Evolutionary conservation across 1,140 invertebrate species (phyloP), one percentile per base, ranked within the genome.

Genomic region (Rhopalosiphum maidis): DNA sequence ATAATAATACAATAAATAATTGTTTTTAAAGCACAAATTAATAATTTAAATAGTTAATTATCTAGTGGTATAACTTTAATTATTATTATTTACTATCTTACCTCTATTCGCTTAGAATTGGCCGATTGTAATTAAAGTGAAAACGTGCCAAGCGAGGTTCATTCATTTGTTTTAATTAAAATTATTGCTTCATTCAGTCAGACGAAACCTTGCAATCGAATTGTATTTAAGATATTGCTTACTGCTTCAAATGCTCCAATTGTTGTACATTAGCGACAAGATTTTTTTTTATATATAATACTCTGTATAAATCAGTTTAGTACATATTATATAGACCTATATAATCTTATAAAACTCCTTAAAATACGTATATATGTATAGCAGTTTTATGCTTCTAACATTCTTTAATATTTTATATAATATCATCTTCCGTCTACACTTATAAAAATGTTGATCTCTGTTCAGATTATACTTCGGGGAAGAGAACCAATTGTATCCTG

Each of bases 21-120:
- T 51, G n/a, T 77, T 77, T n/a, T 77, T n/a, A 77, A 77, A 77
- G 60, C n/a, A 77, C 6, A 77, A 77, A n/a, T 77, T 77, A 77
- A 77, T 77, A 18, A 77, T 9, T 25, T 25, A 25, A 85, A 41
- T 43, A 43, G 83, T 85, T 41, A 85, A 85, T 85, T n/a, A 60
- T 30, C 55, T 77, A n/a, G 4, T 77, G 30, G 60, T n/a, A 18
- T n/a, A 77, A 77, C 60, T 18, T n/a, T 18, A n/a, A 77, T 68
- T 18, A n/a, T 43, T n/a, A n/a, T 43, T 85, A 85, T 41, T 41
- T 37, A 85, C 35, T 41, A 85, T 85, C 37, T 85, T 41, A 85
- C 22, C 37, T 43, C 41, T 85, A 43, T 85, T 85, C 46, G 1
- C 25, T 86, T 46, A 86, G 30, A 37, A 86, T 23, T 3, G 15